These are phyloP conservation scores for Platycheirus rosarum DNA, from an alignment of 2,888 invertebrate genomes.

Conservation along the genomic window DNA sequence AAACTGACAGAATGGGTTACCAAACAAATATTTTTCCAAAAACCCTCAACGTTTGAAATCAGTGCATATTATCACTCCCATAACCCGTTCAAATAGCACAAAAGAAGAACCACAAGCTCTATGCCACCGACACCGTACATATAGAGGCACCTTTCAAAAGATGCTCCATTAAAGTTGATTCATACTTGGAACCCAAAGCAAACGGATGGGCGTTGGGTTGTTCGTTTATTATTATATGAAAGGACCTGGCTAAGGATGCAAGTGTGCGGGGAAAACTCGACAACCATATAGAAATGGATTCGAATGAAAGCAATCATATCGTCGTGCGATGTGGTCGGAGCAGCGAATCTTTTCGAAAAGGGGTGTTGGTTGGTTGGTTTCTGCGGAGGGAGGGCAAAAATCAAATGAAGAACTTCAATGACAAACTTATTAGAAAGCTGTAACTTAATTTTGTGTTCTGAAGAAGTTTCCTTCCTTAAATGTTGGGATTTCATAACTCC, in stretches of 20 bases:
- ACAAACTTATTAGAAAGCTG: constrained; percentile 72
- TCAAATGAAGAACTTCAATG: constrained; percentile 72
- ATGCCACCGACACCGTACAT: background rate
- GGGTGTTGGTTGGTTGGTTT: constrained; percentile 6
- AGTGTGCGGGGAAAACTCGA: constrained; percentile 49
- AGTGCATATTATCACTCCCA: constrained; percentile 27
- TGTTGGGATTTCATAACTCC: constrained; percentile 50
- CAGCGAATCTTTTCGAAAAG: constrained; percentile 1
- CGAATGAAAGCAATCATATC: constrained; percentile 35
- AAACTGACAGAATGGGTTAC: constrained; percentile 12
- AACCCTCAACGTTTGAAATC: constrained; percentile 26
- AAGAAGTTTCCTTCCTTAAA: constrained; percentile 60
- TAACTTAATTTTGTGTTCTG: constrained; percentile 67
- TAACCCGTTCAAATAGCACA: constrained; percentile 34
- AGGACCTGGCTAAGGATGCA: constrained; percentile 17
- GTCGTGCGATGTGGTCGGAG: constrained; percentile 9
- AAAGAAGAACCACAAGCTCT: constrained; percentile 36
- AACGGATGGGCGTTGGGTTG: constrained; percentile 27
- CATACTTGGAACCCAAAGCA: constrained; percentile 49
- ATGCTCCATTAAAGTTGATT: constrained; percentile 61
- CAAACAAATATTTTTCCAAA: constrained; percentile 47
- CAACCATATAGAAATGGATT: constrained; percentile 60
- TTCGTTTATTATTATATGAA: constrained; percentile 17
- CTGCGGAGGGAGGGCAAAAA: constrained; percentile 29
- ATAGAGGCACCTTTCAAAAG: constrained; percentile 41